Base-by-base conservation (phyloP, 2,113 vertebrate genomes). In the Nothocercus nigrocapillus region DNA sequence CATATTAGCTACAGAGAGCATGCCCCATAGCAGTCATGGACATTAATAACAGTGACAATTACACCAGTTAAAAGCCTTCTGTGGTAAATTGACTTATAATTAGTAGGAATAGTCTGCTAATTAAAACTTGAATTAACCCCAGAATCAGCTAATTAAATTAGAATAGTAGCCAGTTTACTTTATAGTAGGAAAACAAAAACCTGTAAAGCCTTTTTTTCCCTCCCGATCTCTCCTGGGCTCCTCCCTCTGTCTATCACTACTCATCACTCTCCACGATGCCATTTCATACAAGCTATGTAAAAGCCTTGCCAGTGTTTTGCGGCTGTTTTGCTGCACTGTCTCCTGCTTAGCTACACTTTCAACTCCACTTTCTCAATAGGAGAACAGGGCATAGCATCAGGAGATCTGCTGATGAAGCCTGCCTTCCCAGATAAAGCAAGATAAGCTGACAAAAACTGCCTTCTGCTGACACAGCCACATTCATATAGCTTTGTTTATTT, bases 81-180 rank as follows among this genome's bases (percentile, higher is more conserved):
- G 81, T 74, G 69, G 69, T 83, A 92, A 92, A 89, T 82, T 47
- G 76, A 91, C 83, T 89, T 79, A 88, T 68, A 95, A 93, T 94
- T 92, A 94, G 79, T 38, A 54, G 56, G 61, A 96, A 75, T 53
- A 58, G 62, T 94, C 89, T 72, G 40, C 66, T 94, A 96, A 95
- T 95, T 95, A 93, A 96, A 92, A 75, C 28, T 76, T 89, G 73
- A 94, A 91, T 94, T 85, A 91, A 94, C 78, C 61, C 49, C 90
- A 85, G 49, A 62, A 95, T 88, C 68, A 76, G 72, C 61, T 95
- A 85, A 94, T 96, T 90, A 78, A 93, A 95, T 97, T 93, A 94
- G 80, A 95, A 86, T 27, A 3, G 4, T 36, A 49, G 75, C 47
- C 45, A 45, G 59, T 94, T 66, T 16, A 49, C 62, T 94, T 66